Base-by-base conservation (phyloP, 2,797 vertebrate species). In the Notolepis coatsorum region DNA sequence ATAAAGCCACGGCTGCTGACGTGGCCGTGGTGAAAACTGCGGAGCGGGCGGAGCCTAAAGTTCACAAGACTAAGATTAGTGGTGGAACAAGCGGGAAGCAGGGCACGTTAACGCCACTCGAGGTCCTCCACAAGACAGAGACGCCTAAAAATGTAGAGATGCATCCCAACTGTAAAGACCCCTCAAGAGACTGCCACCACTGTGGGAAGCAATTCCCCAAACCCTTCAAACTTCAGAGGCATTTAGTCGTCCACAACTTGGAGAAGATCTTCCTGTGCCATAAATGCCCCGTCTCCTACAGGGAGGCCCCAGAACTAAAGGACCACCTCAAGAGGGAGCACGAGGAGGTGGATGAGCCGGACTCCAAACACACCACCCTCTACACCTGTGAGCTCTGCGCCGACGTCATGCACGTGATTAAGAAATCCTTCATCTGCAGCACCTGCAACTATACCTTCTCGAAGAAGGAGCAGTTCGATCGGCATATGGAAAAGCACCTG, bases 391-490 rank as follows among this genome's bases (percentile, higher is more conserved):
- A 99, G 88, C 96, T 98, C 25, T 99, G 98, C 0, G 98, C 98
- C 0, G 94, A 97, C 0, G 98, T 99, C 73, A 98, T 98, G 95
- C 96, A 96, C 0, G 95, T 98, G 43, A 99, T 98, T 84, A 96
- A 95, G 82, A 95, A 98, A 56, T 97, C 97, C 9, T 99, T 99
- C 77, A 96, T 96, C 83, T 99, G 98, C 86, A 99, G 97, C 91
- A 94, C 96, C 75, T 99, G 98, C 77, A 99, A 99, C 88, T 99
- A 99, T 68, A 99, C 97, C 12, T 99, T 99, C 84, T 97, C 97
- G 17, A 98, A 98, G 82, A 99, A 99, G 63, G 98, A 99, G 70
- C 98, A 99, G 77, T 99, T 97, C 0, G 97, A 99, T 80, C 93
- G 98, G 20, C 98, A 99, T 88, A 98, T 99, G 97, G 97, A 98